Percentiles rank a stretch among this genome's conserved stretches.
These are phyloP conservation scores for Ptilonorhynchus violaceus DNA, from an alignment of 2,113 vertebrate species.

Conservation along the genomic window DNA sequence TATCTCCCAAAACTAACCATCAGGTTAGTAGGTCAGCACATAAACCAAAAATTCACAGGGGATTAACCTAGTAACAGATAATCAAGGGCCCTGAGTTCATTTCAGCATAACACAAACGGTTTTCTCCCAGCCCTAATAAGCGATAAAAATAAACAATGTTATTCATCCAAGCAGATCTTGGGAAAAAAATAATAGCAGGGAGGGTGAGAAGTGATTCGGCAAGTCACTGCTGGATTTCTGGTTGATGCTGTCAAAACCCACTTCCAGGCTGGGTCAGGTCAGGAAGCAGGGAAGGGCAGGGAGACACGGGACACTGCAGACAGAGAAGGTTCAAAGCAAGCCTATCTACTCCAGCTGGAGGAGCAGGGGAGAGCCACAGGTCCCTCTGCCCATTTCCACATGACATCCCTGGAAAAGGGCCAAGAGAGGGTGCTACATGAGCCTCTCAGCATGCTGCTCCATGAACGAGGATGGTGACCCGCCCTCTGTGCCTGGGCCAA, in stretches of 20 bases:
- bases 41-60: neutral
- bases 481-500: neutral
- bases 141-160: neutral
- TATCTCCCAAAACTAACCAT: neutral
- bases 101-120: neutral
- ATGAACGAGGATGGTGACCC: neutral
- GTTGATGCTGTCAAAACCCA: neutral
- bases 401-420: accelerated
- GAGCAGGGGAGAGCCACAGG: neutral
- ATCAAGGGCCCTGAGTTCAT: neutral
- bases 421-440: neutral
- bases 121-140: neutral
- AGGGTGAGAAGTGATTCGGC: neutral
- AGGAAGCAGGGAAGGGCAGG: neutral
- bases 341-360: accelerated
- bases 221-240: slow-evolving; percentile 2
- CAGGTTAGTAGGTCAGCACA: neutral
- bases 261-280: neutral
- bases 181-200: neutral
- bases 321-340: neutral
- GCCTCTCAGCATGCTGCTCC: accelerated
- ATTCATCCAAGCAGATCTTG: neutral
- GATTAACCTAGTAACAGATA: slow-evolving; percentile 27
- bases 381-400: neutral
- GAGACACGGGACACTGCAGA: neutral